These are phyloP conservation scores for Myiopsitta monachus DNA, from an alignment of 2,113 vertebrate genomes.

Conservation along the genomic window DNA sequence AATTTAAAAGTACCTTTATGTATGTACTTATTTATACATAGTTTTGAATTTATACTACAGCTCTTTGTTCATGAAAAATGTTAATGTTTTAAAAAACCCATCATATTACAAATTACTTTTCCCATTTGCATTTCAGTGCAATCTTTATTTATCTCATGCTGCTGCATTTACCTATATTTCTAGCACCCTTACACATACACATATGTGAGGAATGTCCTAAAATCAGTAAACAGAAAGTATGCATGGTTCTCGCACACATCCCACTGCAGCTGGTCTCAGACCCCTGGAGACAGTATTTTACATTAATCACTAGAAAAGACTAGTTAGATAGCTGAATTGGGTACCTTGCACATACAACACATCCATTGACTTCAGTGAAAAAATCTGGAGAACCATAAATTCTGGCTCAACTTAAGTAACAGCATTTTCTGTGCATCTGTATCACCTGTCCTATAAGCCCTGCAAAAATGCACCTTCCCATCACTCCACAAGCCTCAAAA, in stretches of 20 bases:
- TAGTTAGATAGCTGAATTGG: neutral
- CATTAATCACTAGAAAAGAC: neutral
- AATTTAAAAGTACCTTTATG: neutral
- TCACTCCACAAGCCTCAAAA: neutral
- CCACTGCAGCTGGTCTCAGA: neutral
- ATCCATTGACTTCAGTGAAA: neutral
- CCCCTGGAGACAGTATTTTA: neutral
- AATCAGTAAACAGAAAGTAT: neutral
- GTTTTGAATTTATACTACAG: neutral
- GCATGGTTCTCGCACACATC: rapidly evolving
- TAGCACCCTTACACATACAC: neutral
- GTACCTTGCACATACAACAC: neutral
- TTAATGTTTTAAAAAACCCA: neutral
- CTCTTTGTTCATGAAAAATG: neutral
- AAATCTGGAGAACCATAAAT: neutral
- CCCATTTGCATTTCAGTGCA: neutral
- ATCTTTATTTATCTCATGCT: neutral
- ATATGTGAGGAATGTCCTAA: neutral
- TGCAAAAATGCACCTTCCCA: neutral
- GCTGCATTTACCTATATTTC: neutral
- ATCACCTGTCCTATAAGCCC: neutral
- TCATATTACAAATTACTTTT: neutral
- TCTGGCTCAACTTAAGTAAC: neutral
- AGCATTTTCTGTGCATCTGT: neutral
- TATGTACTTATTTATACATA: rapidly evolving